Evolutionary conservation across 2,888 invertebrate genomes (phyloP).

Genomic region (Hemicrepidius hirtus): DNA sequence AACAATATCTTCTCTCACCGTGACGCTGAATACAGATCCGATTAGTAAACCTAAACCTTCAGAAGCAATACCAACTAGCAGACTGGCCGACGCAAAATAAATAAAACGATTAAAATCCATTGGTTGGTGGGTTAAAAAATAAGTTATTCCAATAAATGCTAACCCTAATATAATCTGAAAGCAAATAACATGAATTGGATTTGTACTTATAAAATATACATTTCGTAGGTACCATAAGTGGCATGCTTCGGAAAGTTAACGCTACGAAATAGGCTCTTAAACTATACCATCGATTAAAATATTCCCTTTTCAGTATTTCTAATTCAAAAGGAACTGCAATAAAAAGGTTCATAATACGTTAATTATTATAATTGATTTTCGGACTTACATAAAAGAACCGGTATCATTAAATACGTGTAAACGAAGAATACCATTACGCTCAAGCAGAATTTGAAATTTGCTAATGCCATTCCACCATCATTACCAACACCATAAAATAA

Average conservation of each 20-base stretch:
- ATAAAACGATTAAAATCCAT: constrained; percentile 77
- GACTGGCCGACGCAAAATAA: constrained; percentile 76
- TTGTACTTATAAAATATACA: constrained; percentile 60
- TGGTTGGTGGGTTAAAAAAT: constrained; percentile 80
- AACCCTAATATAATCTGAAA: constrained; percentile 73
- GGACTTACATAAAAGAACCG: constrained; percentile 78
- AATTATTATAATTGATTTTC: constrained; percentile 7
- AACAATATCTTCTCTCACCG: constrained; percentile 70
- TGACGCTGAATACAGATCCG: constrained; percentile 77
- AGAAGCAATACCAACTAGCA: constrained; percentile 79
- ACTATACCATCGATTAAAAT: constrained; percentile 81
- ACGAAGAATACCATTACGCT: constrained; percentile 78
- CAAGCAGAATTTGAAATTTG: constrained; percentile 78
- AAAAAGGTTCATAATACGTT: constrained; percentile 34
- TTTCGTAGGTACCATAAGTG: constrained; percentile 63
- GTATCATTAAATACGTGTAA: constrained; percentile 79
- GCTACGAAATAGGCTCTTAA: constrained; percentile 79
- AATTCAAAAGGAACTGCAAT: constrained; percentile 78
- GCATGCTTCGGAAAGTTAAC: constrained; percentile 74
- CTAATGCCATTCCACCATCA: constrained; percentile 74
- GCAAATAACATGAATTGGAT: constrained; percentile 66
- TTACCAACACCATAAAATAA: constrained; percentile 77
- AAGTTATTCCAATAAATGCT: constrained; percentile 74
- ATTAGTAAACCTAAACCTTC: constrained; percentile 84
- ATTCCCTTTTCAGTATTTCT: constrained; percentile 76